phyloP scores from a whole-genome alignment of 2,797 vertebrate genomes.

The Artibeus lituratus region DNA sequence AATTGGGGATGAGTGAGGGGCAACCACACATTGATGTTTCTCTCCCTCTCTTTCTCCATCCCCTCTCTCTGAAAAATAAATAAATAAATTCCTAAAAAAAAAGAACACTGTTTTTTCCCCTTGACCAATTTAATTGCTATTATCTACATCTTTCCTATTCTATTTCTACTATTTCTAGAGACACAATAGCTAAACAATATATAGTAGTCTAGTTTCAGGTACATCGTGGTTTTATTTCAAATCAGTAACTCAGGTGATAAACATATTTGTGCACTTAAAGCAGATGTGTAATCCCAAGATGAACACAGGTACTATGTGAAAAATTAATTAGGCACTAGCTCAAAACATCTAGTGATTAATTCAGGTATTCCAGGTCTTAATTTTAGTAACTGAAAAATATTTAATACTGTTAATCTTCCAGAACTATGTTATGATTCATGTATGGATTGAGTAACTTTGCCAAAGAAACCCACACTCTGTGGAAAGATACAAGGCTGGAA shows the following conservation, averaged over 20 bases:
- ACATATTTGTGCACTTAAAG: background rate
- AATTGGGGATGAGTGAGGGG: no score
- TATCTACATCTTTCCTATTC: background rate
- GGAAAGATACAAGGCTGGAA: background rate
- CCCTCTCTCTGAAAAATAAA: no score
- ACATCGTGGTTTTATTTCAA: background rate
- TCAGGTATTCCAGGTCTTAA: background rate
- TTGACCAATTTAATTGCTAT: background rate
- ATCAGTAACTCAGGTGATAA: background rate
- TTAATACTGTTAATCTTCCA: background rate
- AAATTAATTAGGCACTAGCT: conserved; percentile 30
- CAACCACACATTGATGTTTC: no score
- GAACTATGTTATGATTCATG: background rate
- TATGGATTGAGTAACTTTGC: background rate
- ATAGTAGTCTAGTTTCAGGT: background rate
- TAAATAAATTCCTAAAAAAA: no score
- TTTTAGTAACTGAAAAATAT: conserved; percentile 14
- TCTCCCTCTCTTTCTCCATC: no score
- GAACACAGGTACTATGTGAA: background rate
- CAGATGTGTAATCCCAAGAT: background rate
- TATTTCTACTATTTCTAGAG: background rate
- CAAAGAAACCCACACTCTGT: background rate
- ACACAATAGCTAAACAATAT: background rate
- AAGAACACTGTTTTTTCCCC: background rate
- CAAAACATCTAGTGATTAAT: background rate